These are phyloP conservation scores for Epinephelus lanceolatus DNA, from an alignment of 2,113 vertebrate genomes.

Conservation along the genomic window DNA sequence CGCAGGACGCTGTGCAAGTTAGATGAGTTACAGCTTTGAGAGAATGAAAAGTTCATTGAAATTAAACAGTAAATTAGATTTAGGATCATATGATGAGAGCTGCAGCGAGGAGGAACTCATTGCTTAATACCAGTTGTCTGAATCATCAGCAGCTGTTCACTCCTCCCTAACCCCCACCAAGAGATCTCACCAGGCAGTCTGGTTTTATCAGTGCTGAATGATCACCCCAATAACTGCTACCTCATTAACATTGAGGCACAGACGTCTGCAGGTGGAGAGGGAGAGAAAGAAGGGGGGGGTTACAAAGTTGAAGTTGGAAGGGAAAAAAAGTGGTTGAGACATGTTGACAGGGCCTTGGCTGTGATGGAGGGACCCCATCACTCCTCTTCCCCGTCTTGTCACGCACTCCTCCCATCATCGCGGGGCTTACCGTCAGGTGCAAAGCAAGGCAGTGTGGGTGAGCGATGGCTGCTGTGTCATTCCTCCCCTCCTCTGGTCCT, in stretches of 20 bases:
- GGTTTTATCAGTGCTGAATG: slow-evolving; percentile 49
- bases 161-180: slow-evolving; percentile 8
- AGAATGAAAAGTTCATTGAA: slow-evolving; percentile 49
- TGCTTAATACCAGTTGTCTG: slow-evolving; percentile 36
- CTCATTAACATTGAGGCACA: slow-evolving; percentile 39
- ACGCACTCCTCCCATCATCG: slow-evolving; percentile 60
- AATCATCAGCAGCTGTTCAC: slow-evolving; percentile 59
- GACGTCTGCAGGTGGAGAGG: slow-evolving; percentile 5
- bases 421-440: slow-evolving; percentile 51
- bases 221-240: slow-evolving; percentile 52
- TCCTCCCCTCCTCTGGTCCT: slow-evolving; percentile 43
- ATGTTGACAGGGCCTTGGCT: slow-evolving; percentile 50
- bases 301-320: background rate
- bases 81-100: slow-evolving; percentile 35
- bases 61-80: slow-evolving; percentile 59
- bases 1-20: slow-evolving; percentile 6
- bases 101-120: slow-evolving; percentile 9
- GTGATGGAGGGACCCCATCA: slow-evolving; percentile 60
- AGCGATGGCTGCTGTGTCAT: slow-evolving; percentile 43
- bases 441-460: slow-evolving; percentile 32
- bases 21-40: slow-evolving; percentile 36
- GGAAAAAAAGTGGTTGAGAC: slow-evolving; percentile 7
- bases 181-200: slow-evolving; percentile 39
- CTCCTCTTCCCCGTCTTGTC: slow-evolving; percentile 53
- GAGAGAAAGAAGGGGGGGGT: background rate